Percentiles rank a stretch among this genome's conserved stretches.
phyloP scores from a whole-genome alignment of 2,113 vertebrate genomes.

The Nothoprocta perdicaria region DNA sequence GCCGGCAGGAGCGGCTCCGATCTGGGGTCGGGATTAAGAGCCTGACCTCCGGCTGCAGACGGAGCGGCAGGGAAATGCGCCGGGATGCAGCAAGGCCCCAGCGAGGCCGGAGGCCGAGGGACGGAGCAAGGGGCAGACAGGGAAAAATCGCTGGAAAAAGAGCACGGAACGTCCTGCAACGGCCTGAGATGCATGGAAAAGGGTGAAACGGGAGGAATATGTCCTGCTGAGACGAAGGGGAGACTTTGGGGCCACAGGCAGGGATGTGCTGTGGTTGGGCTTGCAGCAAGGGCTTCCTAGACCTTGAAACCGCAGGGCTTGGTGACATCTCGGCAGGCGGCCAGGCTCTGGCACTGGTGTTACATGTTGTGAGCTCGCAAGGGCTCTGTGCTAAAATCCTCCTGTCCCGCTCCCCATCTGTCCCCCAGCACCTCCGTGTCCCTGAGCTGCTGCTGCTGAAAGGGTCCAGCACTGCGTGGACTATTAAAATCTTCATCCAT shows the following conservation, averaged over 20 bases:
- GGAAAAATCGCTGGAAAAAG: neutral
- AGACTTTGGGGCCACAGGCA: fast-evolving
- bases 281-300: neutral
- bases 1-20: slow-evolving; percentile 34
- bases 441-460: neutral
- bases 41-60: slow-evolving; percentile 57
- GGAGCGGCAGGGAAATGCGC: slow-evolving; percentile 58
- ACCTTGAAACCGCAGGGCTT: neutral
- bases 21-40: slow-evolving; percentile 67
- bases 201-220: neutral
- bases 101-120: slow-evolving; percentile 16
- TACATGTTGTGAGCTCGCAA: neutral
- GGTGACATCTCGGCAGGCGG: neutral
- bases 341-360: neutral
- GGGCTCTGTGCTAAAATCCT: fast-evolving
- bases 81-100: slow-evolving; percentile 51
- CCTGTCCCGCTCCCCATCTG: neutral
- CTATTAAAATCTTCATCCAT: neutral
- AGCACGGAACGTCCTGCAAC: neutral
- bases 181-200: neutral
- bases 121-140: neutral
- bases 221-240: fast-evolving
- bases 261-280: neutral
- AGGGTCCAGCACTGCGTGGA: neutral
- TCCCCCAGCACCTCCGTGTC: neutral